A percentile compares a stretch with the other conserved stretches of the same genome.
Evolutionary conservation across 2,888 invertebrate species (phyloP).

Genomic region (Taphrorychus bicolor): DNA sequence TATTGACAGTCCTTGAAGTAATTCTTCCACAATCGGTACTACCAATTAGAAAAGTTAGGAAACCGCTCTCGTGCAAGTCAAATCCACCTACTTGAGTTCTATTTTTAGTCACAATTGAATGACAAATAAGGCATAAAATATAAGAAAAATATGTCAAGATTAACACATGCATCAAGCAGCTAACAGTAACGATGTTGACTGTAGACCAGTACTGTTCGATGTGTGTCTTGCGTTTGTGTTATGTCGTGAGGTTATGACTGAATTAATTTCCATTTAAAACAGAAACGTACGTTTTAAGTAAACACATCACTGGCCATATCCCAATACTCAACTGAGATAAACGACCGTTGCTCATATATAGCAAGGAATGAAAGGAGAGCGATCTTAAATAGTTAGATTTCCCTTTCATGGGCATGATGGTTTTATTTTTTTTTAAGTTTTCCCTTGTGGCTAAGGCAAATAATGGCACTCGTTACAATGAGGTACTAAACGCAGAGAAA

Average conservation of each 20-base stretch:
- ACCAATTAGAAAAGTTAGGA: slow-evolving; percentile 6
- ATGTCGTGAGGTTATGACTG: background rate
- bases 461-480: slow-evolving; percentile 11
- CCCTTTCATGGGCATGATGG: slow-evolving; percentile 36
- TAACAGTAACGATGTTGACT: slow-evolving; percentile 6
- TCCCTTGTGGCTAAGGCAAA: slow-evolving; percentile 29
- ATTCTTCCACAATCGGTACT: slow-evolving; percentile 10
- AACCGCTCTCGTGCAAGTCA: background rate
- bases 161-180: background rate
- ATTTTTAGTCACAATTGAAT: slow-evolving; percentile 16
- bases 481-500: slow-evolving; percentile 17
- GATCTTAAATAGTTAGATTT: slow-evolving; percentile 31
- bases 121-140: slow-evolving; percentile 14
- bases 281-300: slow-evolving; percentile 9
- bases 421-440: slow-evolving; percentile 31
- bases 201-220: background rate
- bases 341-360: slow-evolving; percentile 32
- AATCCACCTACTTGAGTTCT: background rate
- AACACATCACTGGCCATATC: slow-evolving; percentile 11
- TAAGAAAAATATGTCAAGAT: slow-evolving; percentile 7
- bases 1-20: slow-evolving; percentile 29
- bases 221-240: background rate
- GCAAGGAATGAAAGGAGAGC: slow-evolving; percentile 33
- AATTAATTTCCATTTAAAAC: background rate
- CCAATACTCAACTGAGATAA: slow-evolving; percentile 7